Conservation (phyloP, 2,113 vertebrate genomes). For the Vombatus ursinus region DNA sequence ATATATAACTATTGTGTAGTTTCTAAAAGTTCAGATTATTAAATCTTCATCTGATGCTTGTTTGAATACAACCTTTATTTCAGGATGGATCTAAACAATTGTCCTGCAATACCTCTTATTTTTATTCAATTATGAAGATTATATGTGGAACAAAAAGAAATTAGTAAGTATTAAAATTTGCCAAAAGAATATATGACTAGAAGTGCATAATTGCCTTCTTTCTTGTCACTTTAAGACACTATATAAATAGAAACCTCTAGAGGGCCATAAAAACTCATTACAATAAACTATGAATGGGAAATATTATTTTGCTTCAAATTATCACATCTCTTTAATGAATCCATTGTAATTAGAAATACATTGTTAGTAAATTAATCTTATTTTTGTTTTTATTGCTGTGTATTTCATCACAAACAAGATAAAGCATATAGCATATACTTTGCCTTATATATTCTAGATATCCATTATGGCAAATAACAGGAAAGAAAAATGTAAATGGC, state of each 20-base stretch:
- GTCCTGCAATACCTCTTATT: conserved; percentile 14
- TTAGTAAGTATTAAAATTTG: conserved; percentile 51
- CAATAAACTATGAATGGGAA: conserved; percentile 26
- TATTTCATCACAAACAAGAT: background rate
- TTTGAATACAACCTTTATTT: background rate
- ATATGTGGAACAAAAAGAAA: background rate
- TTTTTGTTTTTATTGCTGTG: conserved; percentile 15
- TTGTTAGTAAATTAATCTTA: background rate
- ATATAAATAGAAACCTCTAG: conserved; percentile 25
- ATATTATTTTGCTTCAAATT: conserved; percentile 2
- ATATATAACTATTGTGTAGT: background rate
- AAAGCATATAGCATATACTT: background rate
- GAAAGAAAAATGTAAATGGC: conserved; percentile 25
- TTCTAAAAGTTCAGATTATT: background rate
- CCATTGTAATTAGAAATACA: conserved; percentile 53
- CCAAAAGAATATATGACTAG: conserved; percentile 38
- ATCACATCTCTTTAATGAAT: conserved; percentile 37
- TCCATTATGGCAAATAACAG: background rate
- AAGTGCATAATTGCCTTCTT: conserved; percentile 54
- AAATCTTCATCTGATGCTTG: background rate
- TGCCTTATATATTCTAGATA: conserved; percentile 20
- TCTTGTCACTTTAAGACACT: conserved; percentile 49
- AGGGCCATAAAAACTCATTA: conserved; percentile 21
- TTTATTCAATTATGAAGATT: conserved; percentile 30
- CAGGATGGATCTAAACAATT: background rate